A percentile compares a stretch with the other conserved stretches of the same genome.
Evolutionary conservation across 1,140 invertebrate species (phyloP).

Genomic region (Drosophila malerkotliana): DNA sequence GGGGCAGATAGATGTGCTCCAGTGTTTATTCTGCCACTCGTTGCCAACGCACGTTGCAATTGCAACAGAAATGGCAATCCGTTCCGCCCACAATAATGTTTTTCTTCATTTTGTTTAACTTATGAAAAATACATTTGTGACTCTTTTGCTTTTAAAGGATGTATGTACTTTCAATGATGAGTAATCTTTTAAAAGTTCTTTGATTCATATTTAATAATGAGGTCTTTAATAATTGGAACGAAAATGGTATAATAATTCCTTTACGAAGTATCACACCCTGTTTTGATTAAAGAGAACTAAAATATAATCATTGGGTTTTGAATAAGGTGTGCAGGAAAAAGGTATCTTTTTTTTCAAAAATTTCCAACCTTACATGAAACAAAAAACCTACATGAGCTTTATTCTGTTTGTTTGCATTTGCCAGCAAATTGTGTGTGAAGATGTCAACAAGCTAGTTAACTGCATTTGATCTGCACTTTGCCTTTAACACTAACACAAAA

Average conservation of each 20-base stretch:
- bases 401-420: slow-evolving; percentile 31
- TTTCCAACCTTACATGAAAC: neutral
- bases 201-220: neutral
- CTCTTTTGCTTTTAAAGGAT: neutral
- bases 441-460: slow-evolving; percentile 75
- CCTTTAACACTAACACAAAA: slow-evolving; percentile 25
- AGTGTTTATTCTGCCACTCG: slow-evolving; percentile 58
- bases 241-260: no score
- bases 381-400: slow-evolving; percentile 5
- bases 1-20: neutral
- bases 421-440: slow-evolving; percentile 50
- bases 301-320: no score
- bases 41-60: slow-evolving; percentile 52
- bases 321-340: neutral
- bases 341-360: neutral
- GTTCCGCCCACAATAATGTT: slow-evolving; percentile 44
- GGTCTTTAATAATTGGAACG: no score
- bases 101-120: slow-evolving; percentile 40
- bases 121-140: slow-evolving; percentile 40
- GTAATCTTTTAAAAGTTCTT: no score
- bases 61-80: slow-evolving; percentile 36
- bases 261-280: no score
- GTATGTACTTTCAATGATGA: slow-evolving; percentile 6
- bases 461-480: slow-evolving; percentile 70
- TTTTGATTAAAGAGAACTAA: no score